phyloP scores from a whole-genome alignment of 1,140 invertebrate species.

The Anastatus disparis region DNA sequence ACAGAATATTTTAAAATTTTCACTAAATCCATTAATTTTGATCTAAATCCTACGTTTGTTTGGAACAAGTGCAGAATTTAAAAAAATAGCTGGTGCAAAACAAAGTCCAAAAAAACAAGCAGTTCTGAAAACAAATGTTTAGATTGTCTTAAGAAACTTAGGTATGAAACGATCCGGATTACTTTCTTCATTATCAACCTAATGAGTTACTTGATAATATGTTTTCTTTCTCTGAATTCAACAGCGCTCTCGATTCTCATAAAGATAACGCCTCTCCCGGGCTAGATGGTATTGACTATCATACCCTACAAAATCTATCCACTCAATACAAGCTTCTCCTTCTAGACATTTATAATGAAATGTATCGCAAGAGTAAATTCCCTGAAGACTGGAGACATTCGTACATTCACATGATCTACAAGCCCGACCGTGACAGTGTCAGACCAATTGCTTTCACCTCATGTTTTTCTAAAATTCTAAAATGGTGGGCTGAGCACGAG shows the following conservation, averaged over 20 bases:
- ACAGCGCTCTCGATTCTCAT: background rate
- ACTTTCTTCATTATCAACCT: background rate
- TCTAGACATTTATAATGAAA: constrained; percentile 18
- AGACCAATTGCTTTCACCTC: constrained; percentile 14
- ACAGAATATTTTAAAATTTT: no score
- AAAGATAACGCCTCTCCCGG: background rate
- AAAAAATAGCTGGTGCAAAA: no score
- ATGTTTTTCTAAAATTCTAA: background rate
- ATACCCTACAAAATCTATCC: background rate
- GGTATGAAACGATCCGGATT: background rate
- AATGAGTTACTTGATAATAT: background rate
- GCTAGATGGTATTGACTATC: constrained; percentile 5
- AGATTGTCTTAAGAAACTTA: background rate
- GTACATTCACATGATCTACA: background rate
- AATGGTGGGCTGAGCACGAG: background rate
- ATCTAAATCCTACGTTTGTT: no score
- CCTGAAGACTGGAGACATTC: background rate
- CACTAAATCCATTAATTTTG: no score
- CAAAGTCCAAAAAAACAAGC: no score
- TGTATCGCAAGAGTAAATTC: background rate
- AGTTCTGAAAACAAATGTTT: background rate
- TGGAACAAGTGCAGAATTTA: background rate
- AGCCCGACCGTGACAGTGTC: background rate
- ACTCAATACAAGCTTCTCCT: background rate
- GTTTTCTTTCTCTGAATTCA: background rate